Percentiles rank a stretch among this genome's conserved stretches.
These are phyloP conservation scores for Sphyrna mokarran DNA, from an alignment of 2,113 vertebrate genomes.

Conservation along the genomic window DNA sequence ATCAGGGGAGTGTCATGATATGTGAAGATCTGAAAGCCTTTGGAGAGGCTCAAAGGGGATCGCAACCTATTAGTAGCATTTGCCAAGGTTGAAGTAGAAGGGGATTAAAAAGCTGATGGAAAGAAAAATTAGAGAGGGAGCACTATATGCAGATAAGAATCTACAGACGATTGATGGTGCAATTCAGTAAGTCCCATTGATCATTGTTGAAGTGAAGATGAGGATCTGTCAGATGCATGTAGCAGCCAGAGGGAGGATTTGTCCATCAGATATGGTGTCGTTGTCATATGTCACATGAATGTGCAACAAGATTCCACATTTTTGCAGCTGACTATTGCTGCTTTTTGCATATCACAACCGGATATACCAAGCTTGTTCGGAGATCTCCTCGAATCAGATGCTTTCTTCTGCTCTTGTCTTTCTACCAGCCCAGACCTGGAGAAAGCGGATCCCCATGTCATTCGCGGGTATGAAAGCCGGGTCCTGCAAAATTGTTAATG, in stretches of 20 bases:
- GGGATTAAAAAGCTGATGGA: not conserved
- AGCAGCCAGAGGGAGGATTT: not conserved
- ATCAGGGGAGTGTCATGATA: not conserved
- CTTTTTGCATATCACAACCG: not conserved
- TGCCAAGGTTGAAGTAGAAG: not conserved
- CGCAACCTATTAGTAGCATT: constrained; percentile 10
- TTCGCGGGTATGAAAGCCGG: not conserved
- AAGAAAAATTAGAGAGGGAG: not conserved
- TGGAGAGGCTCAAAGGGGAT: not conserved
- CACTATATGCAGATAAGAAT: not conserved
- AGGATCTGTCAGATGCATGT: not conserved
- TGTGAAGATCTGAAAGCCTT: not conserved
- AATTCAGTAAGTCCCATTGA: not conserved
- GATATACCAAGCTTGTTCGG: not conserved
- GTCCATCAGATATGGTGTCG: not conserved
- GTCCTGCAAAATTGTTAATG: not conserved
- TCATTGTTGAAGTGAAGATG: not conserved
- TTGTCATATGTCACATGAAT: not conserved
- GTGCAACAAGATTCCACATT: not conserved
- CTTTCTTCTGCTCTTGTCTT: no score
- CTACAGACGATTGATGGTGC: not conserved
- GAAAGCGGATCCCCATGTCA: not conserved
- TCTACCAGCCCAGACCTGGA: not conserved
- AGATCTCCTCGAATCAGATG: not conserved
- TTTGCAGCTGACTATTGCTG: not conserved